phyloP scores from a whole-genome alignment of 1,140 invertebrate genomes.

The Papilio polyxenes region DNA sequence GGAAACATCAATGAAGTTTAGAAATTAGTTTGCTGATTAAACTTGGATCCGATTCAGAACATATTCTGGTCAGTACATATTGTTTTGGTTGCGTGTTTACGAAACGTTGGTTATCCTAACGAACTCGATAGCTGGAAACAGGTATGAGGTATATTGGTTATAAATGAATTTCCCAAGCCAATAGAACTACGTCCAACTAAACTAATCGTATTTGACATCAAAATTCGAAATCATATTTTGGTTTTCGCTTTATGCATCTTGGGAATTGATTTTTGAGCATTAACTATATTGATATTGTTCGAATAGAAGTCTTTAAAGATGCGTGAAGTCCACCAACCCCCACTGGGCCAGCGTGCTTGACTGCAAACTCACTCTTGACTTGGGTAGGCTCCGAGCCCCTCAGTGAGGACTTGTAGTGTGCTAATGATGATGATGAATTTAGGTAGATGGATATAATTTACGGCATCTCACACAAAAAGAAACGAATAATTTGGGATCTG shows the following conservation, averaged over 20 bases:
- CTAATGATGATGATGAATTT: too few species aligned
- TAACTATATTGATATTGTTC: too few species aligned
- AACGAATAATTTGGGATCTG: too few species aligned
- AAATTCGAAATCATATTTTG: neutral
- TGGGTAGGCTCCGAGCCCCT: too few species aligned
- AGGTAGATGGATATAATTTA: neutral
- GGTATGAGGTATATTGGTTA: neutral
- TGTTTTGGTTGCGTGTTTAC: conserved; percentile 15
- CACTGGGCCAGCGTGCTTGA: too few species aligned
- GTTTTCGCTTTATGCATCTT: neutral
- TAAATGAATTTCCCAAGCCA: conserved; percentile 12
- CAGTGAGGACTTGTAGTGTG: too few species aligned
- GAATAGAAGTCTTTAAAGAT: neutral
- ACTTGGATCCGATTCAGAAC: neutral
- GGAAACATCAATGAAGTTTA: neutral
- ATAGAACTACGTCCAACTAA: neutral
- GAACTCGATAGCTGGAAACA: neutral
- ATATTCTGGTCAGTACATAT: neutral
- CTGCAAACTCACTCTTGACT: too few species aligned
- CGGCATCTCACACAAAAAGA: too few species aligned
- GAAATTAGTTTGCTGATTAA: neutral
- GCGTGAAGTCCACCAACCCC: neutral
- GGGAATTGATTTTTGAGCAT: too few species aligned
- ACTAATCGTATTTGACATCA: neutral
- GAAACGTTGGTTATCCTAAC: neutral